Evolutionary conservation across 2,888 invertebrate genomes (phyloP).

Genomic region (Liodrosophila aerea): DNA sequence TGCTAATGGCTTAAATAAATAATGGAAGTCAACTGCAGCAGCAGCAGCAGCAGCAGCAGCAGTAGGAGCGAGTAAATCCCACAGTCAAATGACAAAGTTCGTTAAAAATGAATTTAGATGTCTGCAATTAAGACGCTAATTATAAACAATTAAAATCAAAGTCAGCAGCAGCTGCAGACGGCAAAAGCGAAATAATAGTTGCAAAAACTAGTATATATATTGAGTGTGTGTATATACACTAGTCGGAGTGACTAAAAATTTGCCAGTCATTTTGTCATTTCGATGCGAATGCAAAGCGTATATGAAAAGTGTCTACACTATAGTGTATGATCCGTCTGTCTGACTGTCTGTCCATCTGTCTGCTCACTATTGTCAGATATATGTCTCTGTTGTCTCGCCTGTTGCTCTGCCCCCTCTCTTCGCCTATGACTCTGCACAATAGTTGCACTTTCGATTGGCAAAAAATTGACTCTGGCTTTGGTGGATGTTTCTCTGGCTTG

Average conservation of each 20-base stretch:
- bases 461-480: slow-evolving; percentile 7
- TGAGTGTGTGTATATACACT: slow-evolving; percentile 1
- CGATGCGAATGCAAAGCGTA: slow-evolving; percentile 33
- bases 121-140: slow-evolving; percentile 68
- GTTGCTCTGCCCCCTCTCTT: background rate
- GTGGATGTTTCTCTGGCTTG: slow-evolving; percentile 5
- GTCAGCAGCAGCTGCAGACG: slow-evolving; percentile 33
- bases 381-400: slow-evolving; percentile 7
- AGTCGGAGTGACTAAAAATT: too few relatives aligned
- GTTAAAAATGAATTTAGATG: slow-evolving; percentile 63
- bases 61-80: slow-evolving; percentile 5
- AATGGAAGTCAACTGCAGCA: slow-evolving; percentile 29
- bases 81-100: slow-evolving; percentile 54
- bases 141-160: slow-evolving; percentile 72
- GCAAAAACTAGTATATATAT: slow-evolving; percentile 25
- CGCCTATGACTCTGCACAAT: slow-evolving; percentile 5
- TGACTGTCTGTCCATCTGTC: too few relatives aligned
- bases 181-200: slow-evolving; percentile 32
- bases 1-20: slow-evolving; percentile 38
- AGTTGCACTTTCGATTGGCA: slow-evolving; percentile 43
- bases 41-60: slow-evolving; percentile 15
- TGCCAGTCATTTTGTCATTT: slow-evolving; percentile 42
- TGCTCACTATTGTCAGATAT: too few relatives aligned
- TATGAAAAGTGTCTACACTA: slow-evolving; percentile 6
- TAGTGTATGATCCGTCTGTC: too few relatives aligned